Percentiles rank a stretch among this genome's conserved stretches.
phyloP scores from a whole-genome alignment of 2,797 vertebrate genomes.

The Gymnocypris eckloni region DNA sequence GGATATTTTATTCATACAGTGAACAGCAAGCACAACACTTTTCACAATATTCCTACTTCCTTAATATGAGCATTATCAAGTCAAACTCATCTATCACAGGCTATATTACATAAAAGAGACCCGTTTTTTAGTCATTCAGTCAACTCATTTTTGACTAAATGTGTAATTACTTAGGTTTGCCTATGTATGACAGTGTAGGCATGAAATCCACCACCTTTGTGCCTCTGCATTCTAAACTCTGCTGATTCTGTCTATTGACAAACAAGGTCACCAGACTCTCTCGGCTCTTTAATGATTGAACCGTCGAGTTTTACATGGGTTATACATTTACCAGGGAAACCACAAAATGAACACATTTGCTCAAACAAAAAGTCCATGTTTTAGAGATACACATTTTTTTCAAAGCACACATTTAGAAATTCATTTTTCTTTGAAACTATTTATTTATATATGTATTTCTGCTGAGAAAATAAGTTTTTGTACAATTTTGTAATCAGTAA shows the following conservation, averaged over 20 bases:
- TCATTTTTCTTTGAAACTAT: neutral
- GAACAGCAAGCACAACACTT: neutral
- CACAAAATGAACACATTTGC: too few species aligned
- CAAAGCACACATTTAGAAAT: neutral
- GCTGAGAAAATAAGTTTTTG: neutral
- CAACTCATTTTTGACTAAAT: neutral
- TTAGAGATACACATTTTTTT: neutral
- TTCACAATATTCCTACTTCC: neutral
- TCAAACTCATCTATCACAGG: neutral
- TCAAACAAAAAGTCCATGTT: too few species aligned
- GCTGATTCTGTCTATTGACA: neutral
- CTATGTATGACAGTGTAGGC: neutral
- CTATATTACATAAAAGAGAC: neutral
- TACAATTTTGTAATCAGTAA: neutral
- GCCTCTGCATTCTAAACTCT: neutral
- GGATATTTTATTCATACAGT: neutral
- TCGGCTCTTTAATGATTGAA: neutral
- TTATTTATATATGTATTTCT: neutral
- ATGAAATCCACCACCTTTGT: neutral
- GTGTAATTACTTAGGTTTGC: neutral
- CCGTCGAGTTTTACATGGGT: neutral
- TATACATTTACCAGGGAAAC: neutral
- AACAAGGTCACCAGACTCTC: neutral
- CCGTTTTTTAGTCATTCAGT: neutral
- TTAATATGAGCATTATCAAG: neutral